Evolutionary conservation across 1,140 invertebrate genomes (phyloP).

Genomic region (Apolygus lucorum): DNA sequence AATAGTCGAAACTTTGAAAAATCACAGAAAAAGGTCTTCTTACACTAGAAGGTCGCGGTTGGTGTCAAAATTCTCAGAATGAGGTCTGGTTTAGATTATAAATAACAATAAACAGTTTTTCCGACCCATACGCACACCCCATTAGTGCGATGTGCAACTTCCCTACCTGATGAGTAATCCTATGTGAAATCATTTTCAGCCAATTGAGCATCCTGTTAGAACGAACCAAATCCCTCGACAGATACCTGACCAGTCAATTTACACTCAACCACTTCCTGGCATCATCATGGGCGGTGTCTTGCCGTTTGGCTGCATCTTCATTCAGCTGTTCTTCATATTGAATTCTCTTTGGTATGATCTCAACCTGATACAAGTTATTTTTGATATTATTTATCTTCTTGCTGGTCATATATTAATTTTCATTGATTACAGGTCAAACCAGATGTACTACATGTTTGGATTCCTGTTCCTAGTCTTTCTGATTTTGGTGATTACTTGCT

Average conservation of each 20-base stretch:
- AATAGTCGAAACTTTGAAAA: no score
- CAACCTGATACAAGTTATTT: no score
- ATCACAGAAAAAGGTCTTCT: no score
- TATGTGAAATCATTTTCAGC: slow-evolving; percentile 44
- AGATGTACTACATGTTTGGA: slow-evolving; percentile 99
- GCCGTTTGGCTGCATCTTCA: slow-evolving; percentile 99
- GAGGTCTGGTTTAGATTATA: no score
- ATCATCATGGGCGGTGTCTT: slow-evolving; percentile 97
- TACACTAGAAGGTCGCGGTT: no score
- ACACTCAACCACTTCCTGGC: slow-evolving; percentile 84
- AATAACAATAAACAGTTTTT: no score
- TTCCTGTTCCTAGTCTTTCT: slow-evolving; percentile 96
- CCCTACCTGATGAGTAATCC: not conserved
- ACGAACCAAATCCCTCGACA: slow-evolving; percentile 98
- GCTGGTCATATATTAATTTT: no score
- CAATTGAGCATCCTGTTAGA: slow-evolving; percentile 90
- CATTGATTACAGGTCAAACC: slow-evolving; percentile 59
- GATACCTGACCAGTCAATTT: slow-evolving; percentile 95
- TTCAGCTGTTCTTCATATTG: slow-evolving; percentile 97
- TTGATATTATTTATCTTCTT: no score
- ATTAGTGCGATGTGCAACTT: no score
- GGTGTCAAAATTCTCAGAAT: no score
- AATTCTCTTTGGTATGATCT: slow-evolving; percentile 88
- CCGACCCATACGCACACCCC: no score
- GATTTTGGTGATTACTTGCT: slow-evolving; percentile 96